phyloP scores from a whole-genome alignment of 2,113 vertebrate genomes.

The Coracopsis vasa region DNA sequence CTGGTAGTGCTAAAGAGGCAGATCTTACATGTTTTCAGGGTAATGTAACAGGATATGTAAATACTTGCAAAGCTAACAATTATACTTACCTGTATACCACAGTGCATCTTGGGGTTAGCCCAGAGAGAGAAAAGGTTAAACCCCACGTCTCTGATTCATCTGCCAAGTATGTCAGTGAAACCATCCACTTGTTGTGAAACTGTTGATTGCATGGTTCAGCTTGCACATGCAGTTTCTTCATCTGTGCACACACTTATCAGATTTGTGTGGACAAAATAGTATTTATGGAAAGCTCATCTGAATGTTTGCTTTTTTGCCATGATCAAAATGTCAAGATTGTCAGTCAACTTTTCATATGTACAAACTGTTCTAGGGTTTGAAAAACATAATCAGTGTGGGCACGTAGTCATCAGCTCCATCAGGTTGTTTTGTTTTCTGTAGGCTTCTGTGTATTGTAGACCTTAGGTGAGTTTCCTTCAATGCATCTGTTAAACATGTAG shows the following conservation, averaged over 20 bases:
- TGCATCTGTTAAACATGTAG: neutral
- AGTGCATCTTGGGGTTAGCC: neutral
- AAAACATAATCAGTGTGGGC: neutral
- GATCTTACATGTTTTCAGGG: neutral
- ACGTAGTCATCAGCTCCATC: neutral
- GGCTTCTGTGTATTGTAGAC: neutral
- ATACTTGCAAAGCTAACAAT: neutral
- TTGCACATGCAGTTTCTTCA: neutral
- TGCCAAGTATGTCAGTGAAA: neutral
- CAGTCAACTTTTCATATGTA: neutral
- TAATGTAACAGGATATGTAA: neutral
- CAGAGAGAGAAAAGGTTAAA: neutral
- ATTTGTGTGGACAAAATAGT: neutral
- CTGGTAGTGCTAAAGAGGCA: neutral
- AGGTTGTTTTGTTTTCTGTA: neutral
- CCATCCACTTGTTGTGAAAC: neutral
- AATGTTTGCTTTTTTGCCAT: neutral
- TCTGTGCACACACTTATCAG: neutral
- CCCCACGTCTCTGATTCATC: neutral
- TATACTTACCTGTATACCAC: slow-evolving; percentile 2
- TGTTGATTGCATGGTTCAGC: neutral
- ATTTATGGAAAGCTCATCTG: neutral
- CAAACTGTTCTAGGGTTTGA: neutral
- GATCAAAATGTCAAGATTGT: slow-evolving; percentile 5
- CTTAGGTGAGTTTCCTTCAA: neutral